Evolutionary conservation across 2,888 invertebrate genomes (phyloP), one percentile per base, ranked within the genome.

Genomic region (Melanostoma scalare): DNA sequence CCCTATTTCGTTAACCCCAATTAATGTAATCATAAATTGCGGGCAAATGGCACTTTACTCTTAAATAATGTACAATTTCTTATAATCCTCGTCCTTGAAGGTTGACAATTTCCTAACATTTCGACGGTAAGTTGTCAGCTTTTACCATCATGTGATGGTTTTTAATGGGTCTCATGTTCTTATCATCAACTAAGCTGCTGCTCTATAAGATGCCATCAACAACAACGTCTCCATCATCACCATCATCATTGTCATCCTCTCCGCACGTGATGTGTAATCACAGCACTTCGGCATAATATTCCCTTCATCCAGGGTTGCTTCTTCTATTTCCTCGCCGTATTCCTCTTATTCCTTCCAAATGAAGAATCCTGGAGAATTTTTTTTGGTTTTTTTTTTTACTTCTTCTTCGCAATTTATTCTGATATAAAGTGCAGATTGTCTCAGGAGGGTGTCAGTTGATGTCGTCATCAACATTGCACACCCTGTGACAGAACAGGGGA

Each of bases 401-500:
- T 77, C n/a, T 63, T 60, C 31, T 35, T 48, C 48, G 79, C 67
- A 84, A 84, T 84, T 79, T 84, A 84, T 84, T 84, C 71, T 84
- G 79, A 79, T 84, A 84, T 79, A 84, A 84, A 79, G 84, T 84
- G 84, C 74, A 84, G 84, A 84, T 84, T 84, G 79, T 84, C 71
- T 79, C 79, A 71, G 79, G 58, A 74, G 79, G 84, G 75, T 84
- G 84, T 84, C 84, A 84, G 71, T 75, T 65, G 74, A 79, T 79
- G 84, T 79, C 84, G 84, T 84, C 84, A 79, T 84, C 84, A 79
- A 67, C 58, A 58, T 53, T 44, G 42, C 38, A 42, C 46, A 55
- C 36, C 48, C 50, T 30, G 52, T 6, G 46, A 42, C 9, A 46
- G 4, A 48, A 65, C 38, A 30, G 50, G 10, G 63, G 72, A 65